Base-by-base conservation (phyloP, 1,140 invertebrate species). In the Hylaeus volcanicus region DNA sequence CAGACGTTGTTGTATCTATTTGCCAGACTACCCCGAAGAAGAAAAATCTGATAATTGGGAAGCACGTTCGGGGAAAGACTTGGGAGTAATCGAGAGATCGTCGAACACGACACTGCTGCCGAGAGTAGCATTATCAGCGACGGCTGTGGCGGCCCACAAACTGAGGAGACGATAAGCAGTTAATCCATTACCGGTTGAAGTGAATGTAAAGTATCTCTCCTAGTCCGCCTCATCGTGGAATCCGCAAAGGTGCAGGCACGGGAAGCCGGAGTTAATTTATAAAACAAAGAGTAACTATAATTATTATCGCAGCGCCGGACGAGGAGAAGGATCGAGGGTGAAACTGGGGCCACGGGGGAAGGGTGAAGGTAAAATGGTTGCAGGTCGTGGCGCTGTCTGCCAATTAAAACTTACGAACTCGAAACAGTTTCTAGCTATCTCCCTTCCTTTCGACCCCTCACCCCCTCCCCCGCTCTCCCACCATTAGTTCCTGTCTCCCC, bases 121-220 rank as follows among this genome's bases (percentile, higher is more conserved):
- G 1, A 12, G 74, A 14, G n/a, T 1, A 39, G n/a, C 53, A 58
- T n/a, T 58, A 58, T 39, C 69, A 58, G 56, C 12, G 69, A 12
- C 55, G 53, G 39, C 5, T 53, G 8, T 71, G 39, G 64, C 41
- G 64, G 39, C n/a, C 26, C 14, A 15, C 65, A 14, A 60, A 58
- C 65, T 51, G 26, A 61, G 26, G 60, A 53, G 78, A 74, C 86
- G 88, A 89, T 89, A 89, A 89, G 88, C 88, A 84, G 86, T 89
- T 89, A 89, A 89, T 89, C 86, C 88, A 89, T 89, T 89, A 89
- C 88, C 82, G 83, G 88, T 89, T 89, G 81, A 89, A 89, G 86
- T 84, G 83, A 89, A 89, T 86, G 83, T 83, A 87, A 84, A 85
- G 80, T 74, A 79, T 87, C 80, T 87, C 80, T 65, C n/a, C 5